Percentiles rank a stretch among this genome's conserved stretches.
These are phyloP conservation scores for Octodonta nipae DNA, from an alignment of 2,888 invertebrate species.

Conservation along the genomic window DNA sequence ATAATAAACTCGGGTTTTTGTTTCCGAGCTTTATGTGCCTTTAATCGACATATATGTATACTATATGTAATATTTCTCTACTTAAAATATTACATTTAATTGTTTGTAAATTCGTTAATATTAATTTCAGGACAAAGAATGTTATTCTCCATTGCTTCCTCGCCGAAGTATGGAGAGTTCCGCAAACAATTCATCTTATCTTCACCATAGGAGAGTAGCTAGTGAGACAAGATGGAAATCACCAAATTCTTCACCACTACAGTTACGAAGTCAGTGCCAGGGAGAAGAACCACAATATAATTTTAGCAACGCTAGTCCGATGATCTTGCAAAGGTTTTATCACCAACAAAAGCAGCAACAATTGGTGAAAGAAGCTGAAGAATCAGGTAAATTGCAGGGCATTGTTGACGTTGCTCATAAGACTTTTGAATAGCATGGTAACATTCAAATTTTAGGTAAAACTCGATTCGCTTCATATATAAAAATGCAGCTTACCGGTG, in stretches of 20 bases:
- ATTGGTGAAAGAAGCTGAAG: slow-evolving; percentile 36
- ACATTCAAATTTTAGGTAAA: slow-evolving; percentile 36
- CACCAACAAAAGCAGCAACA: slow-evolving; percentile 64
- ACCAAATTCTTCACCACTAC: slow-evolving; percentile 33
- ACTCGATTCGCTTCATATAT: slow-evolving; percentile 73
- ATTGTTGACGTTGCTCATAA: not conserved
- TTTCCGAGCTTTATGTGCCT: no score
- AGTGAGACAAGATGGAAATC: slow-evolving; percentile 30
- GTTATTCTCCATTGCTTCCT: slow-evolving; percentile 11
- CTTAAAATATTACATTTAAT: no score
- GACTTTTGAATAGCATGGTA: not conserved
- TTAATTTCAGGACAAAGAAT: slow-evolving; percentile 3
- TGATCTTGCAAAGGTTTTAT: slow-evolving; percentile 63
- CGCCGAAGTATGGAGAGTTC: no score
- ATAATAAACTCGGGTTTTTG: no score
- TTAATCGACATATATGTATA: no score
- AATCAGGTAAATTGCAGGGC: slow-evolving; percentile 15
- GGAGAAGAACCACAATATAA: slow-evolving; percentile 22
- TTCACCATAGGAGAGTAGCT: slow-evolving; percentile 19
- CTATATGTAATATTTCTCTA: no score
- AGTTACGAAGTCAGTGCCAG: slow-evolving; percentile 29
- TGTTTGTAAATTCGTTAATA: no score
- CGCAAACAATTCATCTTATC: no score
- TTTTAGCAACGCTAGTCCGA: slow-evolving; percentile 63
- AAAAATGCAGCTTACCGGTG: slow-evolving; percentile 57